Percentiles rank a stretch among this genome's conserved stretches.
These are phyloP conservation scores for Crotalus helleri DNA, from an alignment of 2,113 vertebrate species.

Conservation along the genomic window DNA sequence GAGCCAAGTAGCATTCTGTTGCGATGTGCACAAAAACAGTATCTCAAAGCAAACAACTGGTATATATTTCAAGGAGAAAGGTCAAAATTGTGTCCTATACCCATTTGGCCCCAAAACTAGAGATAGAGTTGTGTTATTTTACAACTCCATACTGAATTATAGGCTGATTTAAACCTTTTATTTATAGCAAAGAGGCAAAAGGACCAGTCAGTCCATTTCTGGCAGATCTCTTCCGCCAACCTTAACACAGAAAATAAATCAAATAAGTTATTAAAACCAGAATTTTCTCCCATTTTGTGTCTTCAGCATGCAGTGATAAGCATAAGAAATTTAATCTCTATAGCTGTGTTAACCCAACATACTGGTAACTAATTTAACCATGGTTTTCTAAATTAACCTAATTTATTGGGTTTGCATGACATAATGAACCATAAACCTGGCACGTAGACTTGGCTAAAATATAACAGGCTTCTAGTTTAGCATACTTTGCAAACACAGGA, in stretches of 20 bases:
- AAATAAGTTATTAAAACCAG: not conserved
- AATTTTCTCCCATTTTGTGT: not conserved
- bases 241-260: not conserved
- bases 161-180: not conserved
- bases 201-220: constrained; percentile 1
- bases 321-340: not conserved
- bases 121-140: not conserved
- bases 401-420: not conserved
- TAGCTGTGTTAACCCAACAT: not conserved
- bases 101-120: not conserved
- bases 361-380: not conserved
- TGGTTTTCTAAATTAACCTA: not conserved
- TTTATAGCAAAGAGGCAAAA: constrained; percentile 21
- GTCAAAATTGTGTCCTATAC: not conserved
- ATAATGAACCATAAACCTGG: not conserved
- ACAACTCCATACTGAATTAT: not conserved
- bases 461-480: not conserved
- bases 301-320: not conserved
- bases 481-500: not conserved
- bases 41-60: not conserved
- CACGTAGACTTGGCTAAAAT: not conserved
- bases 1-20: constrained; percentile 42
- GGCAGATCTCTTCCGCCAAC: not conserved
- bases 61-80: not conserved
- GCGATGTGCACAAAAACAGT: not conserved